Conservation (phyloP, 2,888 invertebrate species). For the Ommatoiulus sabulosus region DNA sequence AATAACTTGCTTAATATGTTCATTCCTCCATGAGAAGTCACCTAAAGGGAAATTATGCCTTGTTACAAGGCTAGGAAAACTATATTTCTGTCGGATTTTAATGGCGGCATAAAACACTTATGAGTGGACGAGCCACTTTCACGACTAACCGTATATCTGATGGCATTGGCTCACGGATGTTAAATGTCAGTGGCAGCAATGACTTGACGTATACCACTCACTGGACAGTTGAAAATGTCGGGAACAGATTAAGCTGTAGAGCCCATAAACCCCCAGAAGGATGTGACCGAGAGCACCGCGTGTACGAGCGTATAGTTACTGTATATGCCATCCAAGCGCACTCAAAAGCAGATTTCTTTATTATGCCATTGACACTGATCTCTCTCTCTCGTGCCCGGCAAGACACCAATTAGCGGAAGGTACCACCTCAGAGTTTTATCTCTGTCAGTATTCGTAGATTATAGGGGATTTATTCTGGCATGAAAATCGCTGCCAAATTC, state of each 20-base stretch:
- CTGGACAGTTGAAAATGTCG: constrained; percentile 30
- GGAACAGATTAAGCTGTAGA: constrained; percentile 22
- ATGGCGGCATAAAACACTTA: constrained; percentile 11
- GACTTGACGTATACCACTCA: constrained; percentile 17
- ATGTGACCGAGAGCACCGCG: background rate
- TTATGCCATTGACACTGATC: constrained; percentile 20
- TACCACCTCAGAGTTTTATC: background rate
- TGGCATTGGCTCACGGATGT: constrained; percentile 4
- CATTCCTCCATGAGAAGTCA: background rate
- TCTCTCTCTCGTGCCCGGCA: background rate
- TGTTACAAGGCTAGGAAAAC: background rate
- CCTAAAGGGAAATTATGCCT: background rate
- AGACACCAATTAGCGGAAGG: background rate
- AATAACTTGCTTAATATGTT: constrained; percentile 31
- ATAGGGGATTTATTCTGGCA: background rate
- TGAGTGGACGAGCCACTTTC: constrained; percentile 3
- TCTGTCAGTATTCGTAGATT: background rate
- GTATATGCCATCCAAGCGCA: background rate
- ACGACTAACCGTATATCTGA: background rate
- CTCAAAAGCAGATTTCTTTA: constrained; percentile 20
- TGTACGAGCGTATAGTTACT: background rate
- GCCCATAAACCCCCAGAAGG: background rate
- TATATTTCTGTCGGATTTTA: constrained; percentile 14
- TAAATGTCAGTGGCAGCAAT: constrained; percentile 14
- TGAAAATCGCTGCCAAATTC: background rate